A percentile compares a stretch with the other conserved stretches of the same genome.
Evolutionary conservation across 2,113 vertebrate species (phyloP).

Genomic region (Seriola rivoliana): DNA sequence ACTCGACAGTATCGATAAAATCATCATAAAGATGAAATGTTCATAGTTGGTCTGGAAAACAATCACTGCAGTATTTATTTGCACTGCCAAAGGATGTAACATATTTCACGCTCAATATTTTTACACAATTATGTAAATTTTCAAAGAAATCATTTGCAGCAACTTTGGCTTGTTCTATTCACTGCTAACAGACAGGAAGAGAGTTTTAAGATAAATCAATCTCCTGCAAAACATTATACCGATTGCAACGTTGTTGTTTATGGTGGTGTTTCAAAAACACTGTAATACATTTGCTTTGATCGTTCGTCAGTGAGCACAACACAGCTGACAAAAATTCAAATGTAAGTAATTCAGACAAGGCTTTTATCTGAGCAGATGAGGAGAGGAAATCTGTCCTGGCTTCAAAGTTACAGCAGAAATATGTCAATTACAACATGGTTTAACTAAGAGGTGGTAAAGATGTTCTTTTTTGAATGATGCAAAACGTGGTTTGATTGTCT

Average conservation of each 20-base stretch:
- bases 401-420: conserved; percentile 6
- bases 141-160: not conserved
- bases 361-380: not conserved
- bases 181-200: conserved; percentile 2
- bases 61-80: conserved; percentile 14
- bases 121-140: not conserved
- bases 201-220: not conserved
- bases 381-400: not conserved
- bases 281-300: conserved; percentile 20
- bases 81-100: not conserved
- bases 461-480: not conserved
- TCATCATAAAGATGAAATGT: conserved; percentile 34
- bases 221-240: not conserved
- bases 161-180: conserved; percentile 20
- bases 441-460: not conserved
- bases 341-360: not conserved
- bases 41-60: conserved; percentile 1
- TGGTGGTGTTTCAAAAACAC: not conserved
- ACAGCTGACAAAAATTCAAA: conserved; percentile 1
- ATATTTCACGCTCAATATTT: not conserved
- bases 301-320: not conserved
- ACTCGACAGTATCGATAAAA: conserved; percentile 16
- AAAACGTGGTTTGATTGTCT: not conserved
- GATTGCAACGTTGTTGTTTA: not conserved
- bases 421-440: not conserved